phyloP scores from a whole-genome alignment of 1,140 invertebrate species.

The Temnothorax curvispinosus region DNA sequence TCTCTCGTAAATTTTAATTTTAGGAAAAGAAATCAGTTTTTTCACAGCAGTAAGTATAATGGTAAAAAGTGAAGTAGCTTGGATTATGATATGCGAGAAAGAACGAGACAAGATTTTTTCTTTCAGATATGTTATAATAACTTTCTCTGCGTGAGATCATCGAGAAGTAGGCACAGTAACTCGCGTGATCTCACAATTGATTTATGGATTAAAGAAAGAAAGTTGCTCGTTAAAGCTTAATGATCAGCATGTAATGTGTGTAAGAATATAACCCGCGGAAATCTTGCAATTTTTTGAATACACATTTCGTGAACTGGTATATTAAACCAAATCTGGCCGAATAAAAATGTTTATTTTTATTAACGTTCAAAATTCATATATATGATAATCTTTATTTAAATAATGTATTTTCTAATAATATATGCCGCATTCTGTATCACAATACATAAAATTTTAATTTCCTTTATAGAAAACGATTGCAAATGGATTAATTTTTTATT shows the following conservation, averaged over 20 bases:
- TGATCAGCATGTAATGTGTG: neutral
- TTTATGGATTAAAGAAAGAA: conserved; percentile 43
- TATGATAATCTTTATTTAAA: neutral
- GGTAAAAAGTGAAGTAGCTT: neutral
- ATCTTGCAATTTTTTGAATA: neutral
- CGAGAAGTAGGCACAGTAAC: neutral
- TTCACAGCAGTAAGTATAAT: conserved; percentile 2
- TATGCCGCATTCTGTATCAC: neutral
- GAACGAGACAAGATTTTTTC: neutral
- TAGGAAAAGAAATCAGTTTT: neutral
- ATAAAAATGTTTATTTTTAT: neutral
- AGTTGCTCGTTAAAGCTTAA: conserved; percentile 33
- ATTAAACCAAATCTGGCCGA: neutral
- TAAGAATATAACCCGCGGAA: neutral
- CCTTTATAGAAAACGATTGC: neutral
- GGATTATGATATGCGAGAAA: neutral
- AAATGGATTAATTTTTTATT: neutral
- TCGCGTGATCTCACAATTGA: conserved; percentile 37
- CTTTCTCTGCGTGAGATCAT: conserved; percentile 54
- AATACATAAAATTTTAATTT: neutral
- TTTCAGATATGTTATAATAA: conserved; percentile 46
- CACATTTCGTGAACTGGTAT: neutral
- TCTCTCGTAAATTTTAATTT: neutral
- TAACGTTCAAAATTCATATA: neutral
- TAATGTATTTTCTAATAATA: neutral